Conservation (phyloP, 1,140 invertebrate species). For the Amphibalanus amphitrite region DNA sequence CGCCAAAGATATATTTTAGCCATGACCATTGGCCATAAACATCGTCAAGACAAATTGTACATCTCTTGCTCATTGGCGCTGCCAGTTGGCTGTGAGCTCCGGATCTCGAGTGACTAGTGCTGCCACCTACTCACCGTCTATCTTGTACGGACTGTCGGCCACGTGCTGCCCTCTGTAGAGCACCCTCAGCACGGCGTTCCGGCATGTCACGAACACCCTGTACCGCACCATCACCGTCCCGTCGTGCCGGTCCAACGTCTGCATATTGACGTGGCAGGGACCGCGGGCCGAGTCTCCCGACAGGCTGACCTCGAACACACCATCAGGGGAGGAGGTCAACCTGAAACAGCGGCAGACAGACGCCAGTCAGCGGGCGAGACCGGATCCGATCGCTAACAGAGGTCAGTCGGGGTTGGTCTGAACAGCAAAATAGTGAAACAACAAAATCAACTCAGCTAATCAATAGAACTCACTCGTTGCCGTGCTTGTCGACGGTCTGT, state of each 20-base stretch:
- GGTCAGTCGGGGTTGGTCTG: too few relatives aligned
- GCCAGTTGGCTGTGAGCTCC: too few relatives aligned
- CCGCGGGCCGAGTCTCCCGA: constrained; percentile 32
- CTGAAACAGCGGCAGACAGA: constrained; percentile 10
- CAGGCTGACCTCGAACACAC: constrained; percentile 33
- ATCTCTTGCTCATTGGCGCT: too few relatives aligned
- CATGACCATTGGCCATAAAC: too few relatives aligned
- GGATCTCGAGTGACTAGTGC: not conserved
- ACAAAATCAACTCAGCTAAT: too few relatives aligned
- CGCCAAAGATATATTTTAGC: too few relatives aligned
- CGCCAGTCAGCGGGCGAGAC: too few relatives aligned
- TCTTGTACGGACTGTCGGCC: constrained; percentile 43
- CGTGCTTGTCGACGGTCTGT: constrained; percentile 39
- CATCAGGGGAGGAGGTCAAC: constrained; percentile 17
- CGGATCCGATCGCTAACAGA: too few relatives aligned
- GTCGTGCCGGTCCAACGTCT: constrained; percentile 65
- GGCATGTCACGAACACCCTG: constrained; percentile 41
- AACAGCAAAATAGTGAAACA: too few relatives aligned
- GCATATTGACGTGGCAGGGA: constrained; percentile 47
- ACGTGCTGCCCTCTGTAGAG: constrained; percentile 47
- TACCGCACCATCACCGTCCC: constrained; percentile 61
- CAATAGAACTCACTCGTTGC: constrained; percentile 41
- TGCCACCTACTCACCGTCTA: constrained; percentile 34
- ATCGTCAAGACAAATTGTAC: too few relatives aligned
- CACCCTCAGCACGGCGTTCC: constrained; percentile 47